Base-by-base conservation (phyloP, 2,113 vertebrate genomes). In the Calidris pugnax region DNA sequence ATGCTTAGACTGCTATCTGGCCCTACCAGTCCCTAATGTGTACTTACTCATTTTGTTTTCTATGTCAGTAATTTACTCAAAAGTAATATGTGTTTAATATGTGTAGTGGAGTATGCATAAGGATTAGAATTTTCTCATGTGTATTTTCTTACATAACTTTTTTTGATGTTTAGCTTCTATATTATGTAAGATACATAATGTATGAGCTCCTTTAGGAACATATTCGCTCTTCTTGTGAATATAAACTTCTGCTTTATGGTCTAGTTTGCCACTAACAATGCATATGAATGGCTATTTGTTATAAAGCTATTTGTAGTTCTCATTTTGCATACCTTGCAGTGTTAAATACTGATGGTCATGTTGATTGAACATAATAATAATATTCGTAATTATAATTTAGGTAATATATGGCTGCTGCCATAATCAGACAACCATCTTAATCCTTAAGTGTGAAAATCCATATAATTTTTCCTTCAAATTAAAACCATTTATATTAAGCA, bases 231-330 rank as follows among this genome's bases (percentile, higher is more conserved):
- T 91, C 51, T 37, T 85, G 18, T 92, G 85, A 91, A 90, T 66
- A 24, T 39, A 81, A 47, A 73, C 16, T 39, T 93, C 50, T 73
- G 28, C 45, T 75, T 95, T 85, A 78, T 57, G 71, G 23, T 68
- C 62, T 84, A 8, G 91, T 95, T 96, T 97, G 35, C 33, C 45
- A 68, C 69, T 83, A 95, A 90, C 39, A 91, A 87, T 89, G 43
- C 62, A 48, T 85, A 63, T 50, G 45, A 89, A 83, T 67, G 39
- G 17, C n/a, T 75, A 37, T 57, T 91, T 87, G 21, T 75, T 79
- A 72, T 60, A 84, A 87, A 83, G 55, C 18, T 90, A 37, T 77
- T 95, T 89, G 53, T 78, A 56, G 72, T 84, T 91, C 45, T 55
- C 47, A 37, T 77, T 95, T 77, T 95, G 47, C 55, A 39, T 76